Evolutionary conservation across 92 coral and sea anemone genomes (phyloP), one percentile per base, ranked within the genome.

Genomic region (Metridium senile): DNA sequence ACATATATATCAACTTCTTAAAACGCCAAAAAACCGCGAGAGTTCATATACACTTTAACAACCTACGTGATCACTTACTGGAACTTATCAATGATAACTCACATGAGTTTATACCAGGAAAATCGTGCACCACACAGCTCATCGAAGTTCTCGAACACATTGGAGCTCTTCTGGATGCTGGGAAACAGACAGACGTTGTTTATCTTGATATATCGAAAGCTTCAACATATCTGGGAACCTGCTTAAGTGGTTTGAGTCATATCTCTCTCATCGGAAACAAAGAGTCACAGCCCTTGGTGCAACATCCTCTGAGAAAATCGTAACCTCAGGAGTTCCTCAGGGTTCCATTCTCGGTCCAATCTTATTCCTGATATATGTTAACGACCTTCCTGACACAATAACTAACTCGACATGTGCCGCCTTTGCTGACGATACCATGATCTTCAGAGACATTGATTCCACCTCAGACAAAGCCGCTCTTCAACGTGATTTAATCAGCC

Each of bases 261-360:
- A n/a, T n/a, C n/a, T n/a, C n/a, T n/a, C n/a, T n/a, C n/a, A n/a
- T n/a, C n/a, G n/a, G n/a, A n/a, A n/a, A n/a, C 79, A 74, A 31
- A 74, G 79, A 19, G 79, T 74, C 26, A 57, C 79, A 26, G 77
- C 29, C 32, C 77, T 72, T 20, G 77, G 77, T 53, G 77, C 31
- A 28, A 76, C 73, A 63, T 76, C 81, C 31, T 25, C 31, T 29
- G 26, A 63, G 21, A 33, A 61, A 19, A 58, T 52, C 9, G 81
- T 77, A 23, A 66, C 74, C 32, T 77, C 76, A 29, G 74, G 82
- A 43, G 75, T 77, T 21, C 66, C 82, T 3, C 70, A 74, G 51
- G 68, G 69, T 56, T 74, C 69, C 22, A 74, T 74, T 29, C 27
- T 58, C 11, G 82, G 82, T 21, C 82, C 64, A 17, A 75, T 62